phyloP scores from a whole-genome alignment of 2,797 vertebrate genomes.

The Lithobates pipiens region DNA sequence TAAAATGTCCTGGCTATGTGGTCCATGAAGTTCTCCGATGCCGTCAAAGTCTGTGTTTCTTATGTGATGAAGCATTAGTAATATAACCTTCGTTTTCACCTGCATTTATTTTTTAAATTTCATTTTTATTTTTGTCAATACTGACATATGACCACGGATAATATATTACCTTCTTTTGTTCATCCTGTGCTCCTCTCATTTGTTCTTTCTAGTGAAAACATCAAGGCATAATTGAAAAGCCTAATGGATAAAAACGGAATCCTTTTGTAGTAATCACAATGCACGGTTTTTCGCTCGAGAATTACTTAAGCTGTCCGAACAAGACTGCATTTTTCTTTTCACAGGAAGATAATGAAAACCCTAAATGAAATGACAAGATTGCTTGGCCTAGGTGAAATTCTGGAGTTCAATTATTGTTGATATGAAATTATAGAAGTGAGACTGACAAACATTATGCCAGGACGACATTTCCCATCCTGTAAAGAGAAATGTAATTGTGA shows the following conservation, averaged over 20 bases:
- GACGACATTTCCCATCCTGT: conserved; percentile 45
- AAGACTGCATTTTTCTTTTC: conserved; percentile 79
- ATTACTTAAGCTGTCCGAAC: conserved; percentile 78
- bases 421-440: conserved; percentile 66
- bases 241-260: conserved; percentile 77
- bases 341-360: conserved; percentile 76
- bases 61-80: conserved; percentile 54
- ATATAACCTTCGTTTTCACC: conserved; percentile 68
- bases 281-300: conserved; percentile 77
- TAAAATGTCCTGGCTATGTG: background rate
- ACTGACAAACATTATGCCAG: conserved; percentile 44
- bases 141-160: conserved; percentile 73
- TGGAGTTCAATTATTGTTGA: conserved; percentile 69
- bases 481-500: conserved; percentile 44
- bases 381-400: conserved; percentile 72
- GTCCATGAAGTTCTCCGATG: background rate
- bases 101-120: conserved; percentile 70
- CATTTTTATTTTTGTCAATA: conserved; percentile 76
- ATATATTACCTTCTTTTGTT: conserved; percentile 69
- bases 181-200: conserved; percentile 49
- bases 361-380: conserved; percentile 80
- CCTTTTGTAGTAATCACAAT: conserved; percentile 76
- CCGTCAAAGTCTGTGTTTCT: background rate
- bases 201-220: conserved; percentile 66
- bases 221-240: conserved; percentile 77